Conservation (phyloP, 2,888 invertebrate genomes). For the Heteropelma amictum region DNA sequence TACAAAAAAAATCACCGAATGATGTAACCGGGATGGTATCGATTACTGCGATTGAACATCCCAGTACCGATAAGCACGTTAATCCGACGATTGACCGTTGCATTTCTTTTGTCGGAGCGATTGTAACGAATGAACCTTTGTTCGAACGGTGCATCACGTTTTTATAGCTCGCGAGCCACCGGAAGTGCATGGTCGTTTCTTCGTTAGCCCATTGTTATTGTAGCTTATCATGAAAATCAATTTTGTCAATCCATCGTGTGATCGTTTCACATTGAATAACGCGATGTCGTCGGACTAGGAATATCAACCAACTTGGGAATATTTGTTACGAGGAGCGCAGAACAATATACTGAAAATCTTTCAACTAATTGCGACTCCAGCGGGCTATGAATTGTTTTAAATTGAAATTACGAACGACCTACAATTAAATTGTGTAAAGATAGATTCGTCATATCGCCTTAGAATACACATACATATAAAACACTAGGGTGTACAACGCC, state of each 20-base stretch:
- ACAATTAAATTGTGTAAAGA: too few species aligned
- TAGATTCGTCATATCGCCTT: too few species aligned
- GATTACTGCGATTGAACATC: not conserved
- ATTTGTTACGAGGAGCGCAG: not conserved
- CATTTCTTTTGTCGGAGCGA: constrained; percentile 16
- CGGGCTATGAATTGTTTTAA: too few species aligned
- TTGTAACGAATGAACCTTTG: not conserved
- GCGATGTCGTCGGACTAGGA: not conserved
- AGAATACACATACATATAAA: too few species aligned
- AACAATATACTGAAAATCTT: not conserved
- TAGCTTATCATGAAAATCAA: constrained; percentile 17
- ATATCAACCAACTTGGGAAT: not conserved
- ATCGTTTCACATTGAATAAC: constrained; percentile 32
- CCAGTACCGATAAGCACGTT: constrained; percentile 21
- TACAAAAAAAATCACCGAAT: constrained; percentile 21
- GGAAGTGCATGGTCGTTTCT: constrained; percentile 63
- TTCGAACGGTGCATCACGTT: not conserved
- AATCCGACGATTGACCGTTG: constrained; percentile 33
- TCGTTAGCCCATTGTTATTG: constrained; percentile 54
- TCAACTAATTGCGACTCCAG: too few species aligned
- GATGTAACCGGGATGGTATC: constrained; percentile 12
- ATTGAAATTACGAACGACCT: too few species aligned
- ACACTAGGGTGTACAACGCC: too few species aligned
- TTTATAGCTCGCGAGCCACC: constrained; percentile 45
- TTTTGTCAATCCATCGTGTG: constrained; percentile 8